Conservation (phyloP, 2,888 invertebrate genomes). For the Portevinia maculata region DNA sequence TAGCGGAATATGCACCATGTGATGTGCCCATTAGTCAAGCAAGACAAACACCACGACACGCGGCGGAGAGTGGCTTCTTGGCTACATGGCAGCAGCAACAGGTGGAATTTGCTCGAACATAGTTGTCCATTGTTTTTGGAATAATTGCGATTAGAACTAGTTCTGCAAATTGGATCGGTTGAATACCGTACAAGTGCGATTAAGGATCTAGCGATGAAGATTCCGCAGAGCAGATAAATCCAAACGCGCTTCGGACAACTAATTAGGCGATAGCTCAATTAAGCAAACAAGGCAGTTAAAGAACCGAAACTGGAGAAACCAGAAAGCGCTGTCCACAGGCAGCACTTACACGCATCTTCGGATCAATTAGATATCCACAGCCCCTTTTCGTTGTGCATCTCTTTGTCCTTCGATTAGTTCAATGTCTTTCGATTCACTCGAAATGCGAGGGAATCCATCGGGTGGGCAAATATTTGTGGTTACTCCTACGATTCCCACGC, state of each 20-base stretch:
- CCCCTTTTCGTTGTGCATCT: too few relatives aligned
- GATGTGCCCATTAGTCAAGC: slow-evolving; percentile 70
- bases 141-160: slow-evolving; percentile 74
- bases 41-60: slow-evolving; percentile 15
- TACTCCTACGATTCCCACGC: slow-evolving; percentile 52
- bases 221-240: slow-evolving; percentile 70
- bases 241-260: slow-evolving; percentile 70
- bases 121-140: slow-evolving; percentile 72
- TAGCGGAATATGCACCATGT: slow-evolving; percentile 64
- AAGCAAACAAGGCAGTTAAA: slow-evolving; percentile 77
- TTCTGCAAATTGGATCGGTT: slow-evolving; percentile 72
- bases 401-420: slow-evolving; percentile 5
- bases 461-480: slow-evolving; percentile 8
- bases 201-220: slow-evolving; percentile 67
- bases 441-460: background rate
- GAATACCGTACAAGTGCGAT: slow-evolving; percentile 64
- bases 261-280: slow-evolving; percentile 78
- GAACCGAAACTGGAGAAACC: slow-evolving; percentile 59
- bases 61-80: background rate
- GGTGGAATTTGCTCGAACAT: slow-evolving; percentile 70
- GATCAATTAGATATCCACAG: slow-evolving; percentile 27
- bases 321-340: slow-evolving; percentile 21
- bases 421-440: background rate
- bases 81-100: slow-evolving; percentile 46
- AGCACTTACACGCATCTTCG: slow-evolving; percentile 20